phyloP scores from a whole-genome alignment of 1,140 invertebrate genomes.

The Chironomus tepperi region DNA sequence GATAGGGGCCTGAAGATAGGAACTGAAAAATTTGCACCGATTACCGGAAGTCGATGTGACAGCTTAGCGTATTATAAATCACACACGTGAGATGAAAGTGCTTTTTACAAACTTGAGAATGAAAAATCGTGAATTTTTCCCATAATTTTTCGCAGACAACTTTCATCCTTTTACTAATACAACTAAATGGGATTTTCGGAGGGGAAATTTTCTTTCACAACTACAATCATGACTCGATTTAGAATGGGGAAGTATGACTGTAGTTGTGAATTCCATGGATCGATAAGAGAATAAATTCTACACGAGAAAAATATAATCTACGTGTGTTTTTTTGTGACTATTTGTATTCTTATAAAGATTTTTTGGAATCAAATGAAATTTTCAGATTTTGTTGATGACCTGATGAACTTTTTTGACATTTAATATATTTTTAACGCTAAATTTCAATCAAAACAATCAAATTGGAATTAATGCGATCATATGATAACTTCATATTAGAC shows the following conservation, averaged over 20 bases:
- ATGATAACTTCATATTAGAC: too few relatives aligned
- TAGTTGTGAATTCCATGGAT: background rate
- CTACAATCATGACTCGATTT: background rate
- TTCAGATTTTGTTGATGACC: too few relatives aligned
- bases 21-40: background rate
- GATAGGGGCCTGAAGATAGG: too few relatives aligned
- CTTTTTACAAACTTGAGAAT: background rate
- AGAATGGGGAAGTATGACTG: background rate
- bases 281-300: background rate
- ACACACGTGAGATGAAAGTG: background rate
- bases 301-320: background rate
- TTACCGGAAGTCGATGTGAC: slow-evolving; percentile 5
- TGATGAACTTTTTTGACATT: too few relatives aligned
- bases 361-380: too few relatives aligned
- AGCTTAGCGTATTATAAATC: background rate
- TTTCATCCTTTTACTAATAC: background rate
- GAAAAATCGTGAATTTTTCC: background rate
- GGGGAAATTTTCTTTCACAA: background rate
- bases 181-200: background rate
- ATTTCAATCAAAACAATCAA: too few relatives aligned
- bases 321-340: too few relatives aligned
- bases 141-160: background rate
- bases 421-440: too few relatives aligned
- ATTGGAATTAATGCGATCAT: too few relatives aligned
- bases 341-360: too few relatives aligned